A percentile compares a stretch with the other conserved stretches of the same genome.
phyloP scores from a whole-genome alignment of 2,113 vertebrate species.

The Capreolus pygargus region DNA sequence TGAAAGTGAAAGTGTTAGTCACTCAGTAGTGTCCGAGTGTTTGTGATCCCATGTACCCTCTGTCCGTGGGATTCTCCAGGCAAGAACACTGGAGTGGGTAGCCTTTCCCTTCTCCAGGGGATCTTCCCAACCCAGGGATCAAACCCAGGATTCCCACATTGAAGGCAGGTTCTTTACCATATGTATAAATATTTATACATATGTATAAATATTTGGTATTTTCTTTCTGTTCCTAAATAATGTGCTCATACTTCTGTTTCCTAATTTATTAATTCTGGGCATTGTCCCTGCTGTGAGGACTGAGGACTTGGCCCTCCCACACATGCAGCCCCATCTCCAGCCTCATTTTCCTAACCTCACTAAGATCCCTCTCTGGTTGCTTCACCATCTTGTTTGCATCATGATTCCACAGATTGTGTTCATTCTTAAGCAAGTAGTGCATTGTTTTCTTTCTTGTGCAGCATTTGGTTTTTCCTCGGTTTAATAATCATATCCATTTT shows the following conservation, averaged over 20 bases:
- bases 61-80: neutral
- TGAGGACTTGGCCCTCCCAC: neutral
- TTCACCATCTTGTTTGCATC: fast-evolving
- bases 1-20: neutral
- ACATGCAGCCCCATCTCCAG: fast-evolving
- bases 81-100: neutral
- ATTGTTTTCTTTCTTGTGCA: neutral
- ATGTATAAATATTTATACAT: neutral
- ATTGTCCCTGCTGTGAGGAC: neutral
- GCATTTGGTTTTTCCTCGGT: neutral
- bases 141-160: neutral
- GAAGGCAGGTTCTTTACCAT: neutral
- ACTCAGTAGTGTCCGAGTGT: fast-evolving
- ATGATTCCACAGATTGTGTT: neutral
- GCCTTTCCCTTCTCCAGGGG: neutral
- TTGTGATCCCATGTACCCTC: neutral
- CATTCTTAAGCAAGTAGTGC: neutral
- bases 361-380: neutral
- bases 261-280: neutral
- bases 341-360: too few species aligned
- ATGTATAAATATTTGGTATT: neutral
- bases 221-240: neutral
- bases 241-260: neutral
- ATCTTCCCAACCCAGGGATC: neutral
- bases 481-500: neutral